A percentile compares a stretch with the other conserved stretches of the same genome.
Conservation (phyloP, 1,140 invertebrate species). For the Drosophila sechellia region DNA sequence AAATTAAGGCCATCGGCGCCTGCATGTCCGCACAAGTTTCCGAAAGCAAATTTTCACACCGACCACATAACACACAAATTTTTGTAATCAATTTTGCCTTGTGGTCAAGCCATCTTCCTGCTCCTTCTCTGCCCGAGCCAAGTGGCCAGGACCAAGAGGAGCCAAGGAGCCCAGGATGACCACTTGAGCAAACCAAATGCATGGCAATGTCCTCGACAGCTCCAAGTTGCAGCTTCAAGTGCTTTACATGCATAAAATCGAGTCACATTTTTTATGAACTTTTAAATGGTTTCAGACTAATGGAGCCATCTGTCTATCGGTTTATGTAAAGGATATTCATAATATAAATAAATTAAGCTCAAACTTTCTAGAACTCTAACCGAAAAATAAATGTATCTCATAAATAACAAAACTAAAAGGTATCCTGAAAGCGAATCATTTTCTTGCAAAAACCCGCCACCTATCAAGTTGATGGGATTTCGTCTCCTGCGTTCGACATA, state of each 20-base stretch:
- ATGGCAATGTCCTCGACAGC: constrained; percentile 31
- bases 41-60: constrained; percentile 57
- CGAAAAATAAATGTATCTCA: background rate
- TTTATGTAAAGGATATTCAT: background rate
- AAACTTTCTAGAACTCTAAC: background rate
- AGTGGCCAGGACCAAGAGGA: background rate
- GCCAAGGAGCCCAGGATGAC: constrained; percentile 5
- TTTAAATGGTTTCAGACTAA: constrained; percentile 10
- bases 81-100: constrained; percentile 80
- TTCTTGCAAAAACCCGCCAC: background rate
- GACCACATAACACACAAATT: constrained; percentile 58
- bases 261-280: constrained; percentile 12
- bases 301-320: background rate
- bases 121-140: too few species aligned
- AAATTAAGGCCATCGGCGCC: constrained; percentile 72
- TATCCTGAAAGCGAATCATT: background rate
- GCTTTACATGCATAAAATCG: constrained; percentile 35
- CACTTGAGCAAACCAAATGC: constrained; percentile 57
- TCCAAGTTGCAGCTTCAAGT: constrained; percentile 49
- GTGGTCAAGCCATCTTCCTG: constrained; percentile 57
- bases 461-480: constrained; percentile 10
- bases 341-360: background rate
- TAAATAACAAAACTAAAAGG: background rate
- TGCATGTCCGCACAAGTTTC: constrained; percentile 39
- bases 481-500: constrained; percentile 22